These are phyloP conservation scores for Megaceryle alcyon DNA, from an alignment of 2,797 vertebrate genomes.

Conservation along the genomic window DNA sequence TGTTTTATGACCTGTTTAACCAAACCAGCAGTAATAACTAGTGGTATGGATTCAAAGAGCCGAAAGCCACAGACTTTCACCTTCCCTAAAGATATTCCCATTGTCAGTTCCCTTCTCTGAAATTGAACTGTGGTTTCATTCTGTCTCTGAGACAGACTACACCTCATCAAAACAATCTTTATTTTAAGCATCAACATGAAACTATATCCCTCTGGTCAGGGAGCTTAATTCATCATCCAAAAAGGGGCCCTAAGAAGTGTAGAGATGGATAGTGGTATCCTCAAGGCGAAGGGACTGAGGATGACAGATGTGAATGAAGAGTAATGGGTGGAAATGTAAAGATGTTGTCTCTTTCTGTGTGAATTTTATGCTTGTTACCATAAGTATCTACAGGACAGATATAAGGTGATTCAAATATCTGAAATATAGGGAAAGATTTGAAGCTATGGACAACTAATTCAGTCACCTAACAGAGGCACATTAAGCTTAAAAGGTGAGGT, in stretches of 20 bases:
- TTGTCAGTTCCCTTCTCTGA: background rate
- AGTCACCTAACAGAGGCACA: background rate
- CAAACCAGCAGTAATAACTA: background rate
- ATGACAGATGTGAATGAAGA: constrained; percentile 1
- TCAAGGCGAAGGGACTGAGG: background rate
- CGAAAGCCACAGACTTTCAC: background rate
- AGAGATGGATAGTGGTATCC: background rate
- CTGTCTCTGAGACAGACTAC: background rate
- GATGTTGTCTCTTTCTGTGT: background rate
- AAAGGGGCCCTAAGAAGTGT: background rate
- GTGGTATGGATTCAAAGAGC: background rate
- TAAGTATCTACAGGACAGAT: background rate
- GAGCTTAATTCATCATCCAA: background rate
- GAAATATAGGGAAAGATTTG: background rate
- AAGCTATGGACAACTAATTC: background rate
- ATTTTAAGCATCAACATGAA: constrained; percentile 17
- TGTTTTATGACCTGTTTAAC: background rate
- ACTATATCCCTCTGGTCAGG: background rate
- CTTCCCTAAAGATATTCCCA: background rate
- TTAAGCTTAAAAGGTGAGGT: background rate
- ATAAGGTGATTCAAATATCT: background rate
- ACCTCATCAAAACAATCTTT: background rate
- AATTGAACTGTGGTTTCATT: constrained; percentile 1
- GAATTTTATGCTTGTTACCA: background rate
- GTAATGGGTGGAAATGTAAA: background rate